phyloP scores from a whole-genome alignment of 2,888 invertebrate genomes.

The Sturmia bella region DNA sequence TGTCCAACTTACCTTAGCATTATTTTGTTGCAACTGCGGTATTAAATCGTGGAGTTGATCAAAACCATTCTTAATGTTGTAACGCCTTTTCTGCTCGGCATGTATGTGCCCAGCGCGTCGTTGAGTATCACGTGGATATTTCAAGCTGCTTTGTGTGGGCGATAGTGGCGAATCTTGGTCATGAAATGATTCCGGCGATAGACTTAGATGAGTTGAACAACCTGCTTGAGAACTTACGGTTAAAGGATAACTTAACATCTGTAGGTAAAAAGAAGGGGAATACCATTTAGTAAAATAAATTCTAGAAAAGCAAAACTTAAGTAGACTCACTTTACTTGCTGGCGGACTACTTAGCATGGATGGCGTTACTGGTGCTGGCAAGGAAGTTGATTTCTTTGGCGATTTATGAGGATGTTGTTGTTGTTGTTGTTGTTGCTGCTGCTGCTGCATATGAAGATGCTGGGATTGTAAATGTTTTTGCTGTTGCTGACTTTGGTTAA shows the following conservation, averaged over 20 bases:
- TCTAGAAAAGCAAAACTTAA: background rate
- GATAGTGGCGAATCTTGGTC: slow-evolving; percentile 84
- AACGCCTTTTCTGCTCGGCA: slow-evolving; percentile 97
- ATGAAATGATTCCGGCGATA: slow-evolving; percentile 81
- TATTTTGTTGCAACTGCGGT: slow-evolving; percentile 94
- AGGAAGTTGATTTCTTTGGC: slow-evolving; percentile 80
- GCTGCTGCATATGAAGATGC: slow-evolving; percentile 75
- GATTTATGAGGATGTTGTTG: slow-evolving; percentile 79
- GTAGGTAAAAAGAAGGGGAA: background rate
- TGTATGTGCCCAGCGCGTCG: slow-evolving; percentile 94
- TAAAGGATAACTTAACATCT: slow-evolving; percentile 77
- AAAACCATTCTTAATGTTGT: slow-evolving; percentile 98
- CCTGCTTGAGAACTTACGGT: slow-evolving; percentile 71
- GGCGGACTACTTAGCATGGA: slow-evolving; percentile 78
- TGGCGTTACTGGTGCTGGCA: slow-evolving; percentile 76
- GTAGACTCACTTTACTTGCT: slow-evolving; percentile 72
- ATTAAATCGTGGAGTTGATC: slow-evolving; percentile 96
- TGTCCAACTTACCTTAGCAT: slow-evolving; percentile 82
- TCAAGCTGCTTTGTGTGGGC: slow-evolving; percentile 82
- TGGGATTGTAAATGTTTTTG: slow-evolving; percentile 61
- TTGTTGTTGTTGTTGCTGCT: slow-evolving; percentile 75
- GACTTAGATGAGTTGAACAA: slow-evolving; percentile 74
- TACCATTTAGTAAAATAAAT: background rate
- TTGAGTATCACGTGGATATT: slow-evolving; percentile 85
- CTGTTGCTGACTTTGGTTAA: slow-evolving; percentile 71